Evolutionary conservation across 2,888 invertebrate genomes (phyloP), one percentile per base, ranked within the genome.

Genomic region (Uropetala carovei): DNA sequence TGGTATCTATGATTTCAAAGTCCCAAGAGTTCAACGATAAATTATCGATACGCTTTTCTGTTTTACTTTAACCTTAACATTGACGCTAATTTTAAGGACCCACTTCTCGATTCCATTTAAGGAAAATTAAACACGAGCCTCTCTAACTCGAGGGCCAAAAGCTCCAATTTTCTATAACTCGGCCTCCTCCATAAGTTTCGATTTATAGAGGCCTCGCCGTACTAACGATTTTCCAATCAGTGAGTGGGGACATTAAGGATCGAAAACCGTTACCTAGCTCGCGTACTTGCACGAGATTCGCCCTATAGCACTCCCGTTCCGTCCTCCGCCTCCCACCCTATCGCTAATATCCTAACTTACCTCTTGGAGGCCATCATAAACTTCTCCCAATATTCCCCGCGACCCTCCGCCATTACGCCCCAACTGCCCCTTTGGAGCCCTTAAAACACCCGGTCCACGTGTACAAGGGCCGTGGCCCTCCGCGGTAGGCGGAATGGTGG

Each of bases 381-480:
- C 64, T 89, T 89, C 64, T 18, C 30, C 64, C 89, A 64, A 89
- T 89, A 89, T 68, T 56, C n/a, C 64, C 89, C 30, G 43, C 14
- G 56, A 18, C 83, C 7, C 64, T 64, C 59, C 58, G 27, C 22
- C 64, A 59, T 60, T 86, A 86, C 86, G 60, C 60, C 30, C 86
- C 86, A 82, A 82, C 27, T 86, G 60, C 5, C 27, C 64, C 64
- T 27, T 56, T 43, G n/a, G 64, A 89, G 43, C 43, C 64, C 89
- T 68, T 89, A 56, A 89, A 89, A 89, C 43, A 68, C 89, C 18
- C 64, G 18, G 58, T 64, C 89, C 89, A 89, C 89, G 89, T 68
- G 89, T 89, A 43, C 64, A 56, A 43, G 14, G 27, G 86, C 60
- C 60, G 13, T 22, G 16, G 59, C 30, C 30, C 16, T 18, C 83